These are phyloP conservation scores for Seriola aureovittata DNA, from an alignment of 2,113 vertebrate species.

Conservation along the genomic window DNA sequence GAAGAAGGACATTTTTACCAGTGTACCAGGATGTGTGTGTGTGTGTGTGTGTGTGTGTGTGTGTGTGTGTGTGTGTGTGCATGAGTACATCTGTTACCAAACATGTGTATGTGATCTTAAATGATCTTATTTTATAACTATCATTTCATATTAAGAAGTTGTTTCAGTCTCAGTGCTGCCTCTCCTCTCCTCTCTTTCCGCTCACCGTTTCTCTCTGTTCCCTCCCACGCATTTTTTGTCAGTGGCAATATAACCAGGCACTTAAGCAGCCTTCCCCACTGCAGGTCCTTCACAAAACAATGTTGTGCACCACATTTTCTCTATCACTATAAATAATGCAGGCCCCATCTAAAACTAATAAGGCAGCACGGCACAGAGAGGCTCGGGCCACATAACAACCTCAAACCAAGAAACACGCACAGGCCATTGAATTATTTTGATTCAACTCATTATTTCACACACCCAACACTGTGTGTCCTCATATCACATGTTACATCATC, in stretches of 20 bases:
- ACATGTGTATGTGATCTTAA: not conserved
- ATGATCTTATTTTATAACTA: slow-evolving; percentile 17
- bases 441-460: slow-evolving; percentile 13
- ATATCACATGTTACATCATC: not conserved
- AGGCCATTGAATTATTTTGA: slow-evolving; percentile 20
- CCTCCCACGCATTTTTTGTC: slow-evolving; percentile 59
- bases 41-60: slow-evolving; percentile 7
- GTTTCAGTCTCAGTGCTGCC: slow-evolving; percentile 7
- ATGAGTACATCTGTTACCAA: not conserved
- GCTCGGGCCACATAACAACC: slow-evolving; percentile 21
- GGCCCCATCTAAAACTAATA: slow-evolving; percentile 59
- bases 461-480: not conserved
- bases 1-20: not conserved
- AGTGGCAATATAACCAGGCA: slow-evolving; percentile 56
- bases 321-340: slow-evolving; percentile 75
- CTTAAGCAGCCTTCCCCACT: slow-evolving; percentile 49
- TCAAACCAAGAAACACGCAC: slow-evolving; percentile 8
- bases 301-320: slow-evolving; percentile 41
- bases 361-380: slow-evolving; percentile 24
- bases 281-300: slow-evolving; percentile 52
- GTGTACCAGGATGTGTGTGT: not conserved
- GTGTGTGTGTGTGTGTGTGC: not conserved
- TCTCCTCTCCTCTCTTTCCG: not conserved
- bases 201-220: slow-evolving; percentile 34
- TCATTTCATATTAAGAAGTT: slow-evolving; percentile 6